These are phyloP conservation scores for Macrotis lagotis DNA, from an alignment of 2,113 vertebrate species.

Conservation along the genomic window DNA sequence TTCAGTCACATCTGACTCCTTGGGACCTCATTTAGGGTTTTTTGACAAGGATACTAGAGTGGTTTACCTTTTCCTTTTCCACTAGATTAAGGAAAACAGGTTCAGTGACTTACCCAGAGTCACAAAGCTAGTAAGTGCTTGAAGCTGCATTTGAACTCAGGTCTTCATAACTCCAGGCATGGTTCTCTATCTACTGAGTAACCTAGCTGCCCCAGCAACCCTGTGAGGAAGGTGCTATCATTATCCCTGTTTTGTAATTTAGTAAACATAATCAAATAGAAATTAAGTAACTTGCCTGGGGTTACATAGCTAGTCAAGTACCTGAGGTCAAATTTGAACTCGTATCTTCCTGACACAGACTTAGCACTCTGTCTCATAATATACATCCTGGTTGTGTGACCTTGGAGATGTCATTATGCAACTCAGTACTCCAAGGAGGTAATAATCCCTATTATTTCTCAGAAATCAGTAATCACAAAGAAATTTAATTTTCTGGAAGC, in stretches of 20 bases:
- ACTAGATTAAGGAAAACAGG: neutral
- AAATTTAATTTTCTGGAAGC: neutral
- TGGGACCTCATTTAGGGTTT: neutral
- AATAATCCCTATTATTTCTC: too few relatives aligned
- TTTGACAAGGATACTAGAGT: neutral
- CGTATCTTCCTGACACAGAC: neutral
- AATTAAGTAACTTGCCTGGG: neutral
- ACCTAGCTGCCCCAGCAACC: neutral
- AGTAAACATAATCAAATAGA: neutral
- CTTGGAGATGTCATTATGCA: too few relatives aligned
- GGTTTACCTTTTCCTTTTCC: neutral
- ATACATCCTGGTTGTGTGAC: too few relatives aligned
- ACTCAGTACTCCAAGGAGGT: too few relatives aligned
- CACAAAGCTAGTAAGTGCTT: neutral
- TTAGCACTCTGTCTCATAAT: neutral
- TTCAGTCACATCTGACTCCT: neutral
- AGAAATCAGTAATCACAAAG: too few relatives aligned
- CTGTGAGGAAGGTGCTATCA: neutral
- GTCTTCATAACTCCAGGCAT: neutral
- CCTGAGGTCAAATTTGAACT: neutral
- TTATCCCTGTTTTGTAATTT: neutral
- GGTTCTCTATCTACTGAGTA: neutral
- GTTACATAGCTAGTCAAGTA: neutral
- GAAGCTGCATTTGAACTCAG: neutral
- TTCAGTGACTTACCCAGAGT: neutral